phyloP scores from a whole-genome alignment of 2,888 invertebrate genomes.

The Tiliacea aurago region DNA sequence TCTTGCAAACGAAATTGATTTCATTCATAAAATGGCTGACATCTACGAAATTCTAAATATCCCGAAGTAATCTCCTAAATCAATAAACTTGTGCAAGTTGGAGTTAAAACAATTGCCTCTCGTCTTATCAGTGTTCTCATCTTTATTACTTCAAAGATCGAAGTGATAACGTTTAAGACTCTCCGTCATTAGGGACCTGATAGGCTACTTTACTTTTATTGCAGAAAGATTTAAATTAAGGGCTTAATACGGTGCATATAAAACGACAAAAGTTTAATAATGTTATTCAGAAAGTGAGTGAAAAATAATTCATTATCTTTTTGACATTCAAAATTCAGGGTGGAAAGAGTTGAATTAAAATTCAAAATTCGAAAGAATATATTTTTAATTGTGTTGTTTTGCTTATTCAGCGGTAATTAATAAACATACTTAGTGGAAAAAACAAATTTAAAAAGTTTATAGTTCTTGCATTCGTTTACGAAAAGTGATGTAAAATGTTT shows the following conservation, averaged over 20 bases:
- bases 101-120: slow-evolving; percentile 63
- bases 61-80: slow-evolving; percentile 40
- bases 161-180: slow-evolving; percentile 60
- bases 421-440: neutral
- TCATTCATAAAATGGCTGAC: neutral
- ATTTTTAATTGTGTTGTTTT: slow-evolving; percentile 4
- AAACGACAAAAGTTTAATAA: slow-evolving; percentile 21
- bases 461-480: neutral
- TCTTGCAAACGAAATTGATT: neutral
- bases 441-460: neutral
- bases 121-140: slow-evolving; percentile 58
- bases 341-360: neutral
- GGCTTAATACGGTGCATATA: slow-evolving; percentile 20
- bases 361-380: slow-evolving; percentile 8
- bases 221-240: slow-evolving; percentile 46
- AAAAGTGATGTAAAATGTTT: neutral
- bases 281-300: slow-evolving; percentile 9
- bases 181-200: slow-evolving; percentile 60
- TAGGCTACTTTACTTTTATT: slow-evolving; percentile 59
- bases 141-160: slow-evolving; percentile 65
- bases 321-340: neutral
- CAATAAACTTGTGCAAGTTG: slow-evolving; percentile 53
- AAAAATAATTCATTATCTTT: neutral
- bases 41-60: neutral
- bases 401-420: neutral